phyloP scores from a whole-genome alignment of 2,888 invertebrate genomes.

The Dryococelus australis region DNA sequence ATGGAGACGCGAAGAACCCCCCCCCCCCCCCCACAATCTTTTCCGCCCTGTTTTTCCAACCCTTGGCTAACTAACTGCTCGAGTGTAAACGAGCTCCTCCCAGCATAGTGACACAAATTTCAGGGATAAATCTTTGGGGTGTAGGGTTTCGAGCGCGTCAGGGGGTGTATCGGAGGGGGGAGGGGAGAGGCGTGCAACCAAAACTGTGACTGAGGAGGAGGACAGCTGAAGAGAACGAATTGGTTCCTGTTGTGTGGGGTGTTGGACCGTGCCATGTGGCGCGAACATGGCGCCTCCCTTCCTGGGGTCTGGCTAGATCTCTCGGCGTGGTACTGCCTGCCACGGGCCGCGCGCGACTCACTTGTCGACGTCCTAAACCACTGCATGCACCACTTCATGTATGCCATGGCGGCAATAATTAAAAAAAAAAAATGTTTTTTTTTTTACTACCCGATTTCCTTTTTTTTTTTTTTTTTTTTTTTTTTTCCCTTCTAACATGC shows the following conservation, averaged over 20 bases:
- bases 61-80: constrained; percentile 29
- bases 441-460: too few species aligned
- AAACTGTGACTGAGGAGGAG: constrained; percentile 23
- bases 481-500: too few species aligned
- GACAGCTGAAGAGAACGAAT: constrained; percentile 29
- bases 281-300: constrained; percentile 16
- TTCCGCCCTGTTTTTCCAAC: not conserved
- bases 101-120: constrained; percentile 36
- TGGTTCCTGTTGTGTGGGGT: constrained; percentile 2
- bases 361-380: not conserved
- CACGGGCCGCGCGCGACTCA: not conserved
- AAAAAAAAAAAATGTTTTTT: too few species aligned
- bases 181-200: not conserved
- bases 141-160: not conserved
- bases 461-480: too few species aligned
- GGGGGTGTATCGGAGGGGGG: not conserved
- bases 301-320: not conserved
- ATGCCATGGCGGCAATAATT: too few species aligned
- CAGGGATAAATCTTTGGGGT: constrained; percentile 26
- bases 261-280: not conserved
- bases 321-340: not conserved
- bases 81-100: constrained; percentile 36
- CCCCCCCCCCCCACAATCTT: too few species aligned
- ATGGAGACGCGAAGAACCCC: not conserved
- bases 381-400: too few species aligned